A percentile compares a stretch with the other conserved stretches of the same genome.
These are phyloP conservation scores for Meliscaeva auricollis DNA, from an alignment of 2,888 invertebrate species.

Conservation along the genomic window DNA sequence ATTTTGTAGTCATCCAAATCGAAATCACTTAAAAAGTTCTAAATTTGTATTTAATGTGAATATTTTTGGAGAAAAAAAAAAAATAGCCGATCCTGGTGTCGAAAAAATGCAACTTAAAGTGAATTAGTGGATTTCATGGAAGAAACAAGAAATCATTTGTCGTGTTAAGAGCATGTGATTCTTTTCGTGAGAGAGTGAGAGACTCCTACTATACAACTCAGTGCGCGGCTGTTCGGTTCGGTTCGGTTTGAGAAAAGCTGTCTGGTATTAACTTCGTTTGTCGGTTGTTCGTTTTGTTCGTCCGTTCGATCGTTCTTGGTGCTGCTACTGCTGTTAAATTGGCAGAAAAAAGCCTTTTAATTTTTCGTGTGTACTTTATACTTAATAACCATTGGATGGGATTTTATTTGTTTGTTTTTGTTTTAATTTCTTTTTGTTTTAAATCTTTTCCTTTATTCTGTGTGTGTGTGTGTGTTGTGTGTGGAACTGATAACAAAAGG, in stretches of 20 bases:
- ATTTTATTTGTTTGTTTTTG: conserved; percentile 12
- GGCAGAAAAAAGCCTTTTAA: not conserved
- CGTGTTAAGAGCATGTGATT: conserved; percentile 14
- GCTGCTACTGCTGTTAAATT: conserved; percentile 3
- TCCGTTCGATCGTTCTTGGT: not conserved
- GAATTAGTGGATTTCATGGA: not conserved
- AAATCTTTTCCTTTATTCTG: conserved; percentile 8
- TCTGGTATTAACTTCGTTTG: conserved; percentile 8
- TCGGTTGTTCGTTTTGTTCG: not conserved
- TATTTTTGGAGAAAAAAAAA: not conserved
- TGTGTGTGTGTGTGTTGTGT: no score
- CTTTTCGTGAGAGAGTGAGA: not conserved
- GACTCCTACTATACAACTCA: conserved; percentile 3
- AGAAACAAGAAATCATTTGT: conserved; percentile 7
- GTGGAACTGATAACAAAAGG: conserved; percentile 18
- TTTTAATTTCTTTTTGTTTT: not conserved
- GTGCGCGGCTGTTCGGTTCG: not conserved
- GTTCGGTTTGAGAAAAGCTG: not conserved
- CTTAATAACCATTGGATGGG: conserved; percentile 12
- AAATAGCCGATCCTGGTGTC: not conserved
- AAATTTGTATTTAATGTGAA: conserved; percentile 14
- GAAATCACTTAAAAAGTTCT: not conserved
- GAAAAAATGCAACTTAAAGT: conserved; percentile 21
- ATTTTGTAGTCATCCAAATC: not conserved
- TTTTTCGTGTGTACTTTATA: conserved; percentile 4